These are phyloP conservation scores for Charaxes varanes DNA, from an alignment of 1,140 invertebrate genomes.

Conservation along the genomic window DNA sequence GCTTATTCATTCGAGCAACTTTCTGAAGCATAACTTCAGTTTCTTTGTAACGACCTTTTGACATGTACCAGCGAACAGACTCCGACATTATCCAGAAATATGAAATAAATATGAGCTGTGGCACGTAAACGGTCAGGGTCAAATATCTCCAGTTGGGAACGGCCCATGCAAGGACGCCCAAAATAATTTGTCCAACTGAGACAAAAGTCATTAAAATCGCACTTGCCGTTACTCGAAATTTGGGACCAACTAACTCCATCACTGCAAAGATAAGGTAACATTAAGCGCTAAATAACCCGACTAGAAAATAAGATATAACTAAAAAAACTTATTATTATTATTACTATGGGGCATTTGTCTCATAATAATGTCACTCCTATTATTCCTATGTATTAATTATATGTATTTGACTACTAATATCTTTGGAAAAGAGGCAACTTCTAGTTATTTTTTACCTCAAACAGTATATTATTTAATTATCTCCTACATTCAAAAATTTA, in stretches of 20 bases:
- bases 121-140: constrained; percentile 79
- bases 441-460: too few relatives aligned
- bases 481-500: too few relatives aligned
- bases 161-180: constrained; percentile 80
- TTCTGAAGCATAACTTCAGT: constrained; percentile 76
- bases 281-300: neutral
- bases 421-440: too few relatives aligned
- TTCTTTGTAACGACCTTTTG: constrained; percentile 78
- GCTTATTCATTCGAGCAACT: constrained; percentile 80
- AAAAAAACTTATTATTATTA: too few relatives aligned
- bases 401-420: too few relatives aligned
- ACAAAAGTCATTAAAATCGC: constrained; percentile 81
- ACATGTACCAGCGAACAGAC: constrained; percentile 84
- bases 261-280: neutral
- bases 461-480: too few relatives aligned
- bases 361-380: too few relatives aligned
- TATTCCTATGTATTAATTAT: too few relatives aligned
- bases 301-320: neutral
- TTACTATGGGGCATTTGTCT: too few relatives aligned
- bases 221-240: constrained; percentile 81
- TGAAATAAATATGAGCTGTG: constrained; percentile 77
- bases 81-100: constrained; percentile 79
- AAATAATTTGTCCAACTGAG: constrained; percentile 81
- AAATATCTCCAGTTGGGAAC: constrained; percentile 81
- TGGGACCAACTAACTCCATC: constrained; percentile 81